These are phyloP conservation scores for Oreonectes daqikongensis DNA, from an alignment of 2,797 vertebrate genomes.

Conservation along the genomic window DNA sequence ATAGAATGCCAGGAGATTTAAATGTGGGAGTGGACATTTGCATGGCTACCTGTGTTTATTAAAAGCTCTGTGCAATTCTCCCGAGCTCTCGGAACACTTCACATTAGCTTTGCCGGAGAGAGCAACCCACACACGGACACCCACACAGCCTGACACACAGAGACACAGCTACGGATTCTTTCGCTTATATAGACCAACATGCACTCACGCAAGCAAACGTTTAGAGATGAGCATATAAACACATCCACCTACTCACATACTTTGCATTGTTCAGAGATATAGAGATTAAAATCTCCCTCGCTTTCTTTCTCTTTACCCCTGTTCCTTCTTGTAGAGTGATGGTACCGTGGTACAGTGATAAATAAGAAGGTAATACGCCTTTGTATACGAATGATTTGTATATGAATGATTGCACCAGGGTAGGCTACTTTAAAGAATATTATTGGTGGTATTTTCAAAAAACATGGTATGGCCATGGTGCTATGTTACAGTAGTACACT, in stretches of 20 bases:
- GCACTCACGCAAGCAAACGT: slow-evolving; percentile 30
- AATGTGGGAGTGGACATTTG: slow-evolving; percentile 39
- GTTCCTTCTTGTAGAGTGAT: neutral
- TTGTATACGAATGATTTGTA: neutral
- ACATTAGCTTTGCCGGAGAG: slow-evolving; percentile 54
- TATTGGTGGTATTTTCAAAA: neutral
- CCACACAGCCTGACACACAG: slow-evolving; percentile 49
- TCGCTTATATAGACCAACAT: slow-evolving; percentile 12
- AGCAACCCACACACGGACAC: slow-evolving; percentile 56
- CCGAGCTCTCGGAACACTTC: slow-evolving; percentile 51
- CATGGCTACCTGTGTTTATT: slow-evolving; percentile 48
- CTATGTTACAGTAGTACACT: no score
- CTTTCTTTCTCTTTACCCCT: slow-evolving; percentile 13
- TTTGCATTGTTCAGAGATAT: slow-evolving; percentile 51
- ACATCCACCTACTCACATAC: slow-evolving; percentile 47
- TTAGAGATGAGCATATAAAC: slow-evolving; percentile 38
- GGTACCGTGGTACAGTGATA: neutral
- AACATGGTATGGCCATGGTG: no score
- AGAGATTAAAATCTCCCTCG: slow-evolving; percentile 40
- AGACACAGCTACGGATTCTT: slow-evolving; percentile 30
- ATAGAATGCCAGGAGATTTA: slow-evolving; percentile 17
- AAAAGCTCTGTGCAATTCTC: slow-evolving; percentile 40
- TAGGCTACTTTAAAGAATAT: no score
- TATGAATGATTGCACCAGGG: no score
- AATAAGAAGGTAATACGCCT: no score